Conservation (phyloP, 2,888 invertebrate genomes). For the Ophion ventricosus region DNA sequence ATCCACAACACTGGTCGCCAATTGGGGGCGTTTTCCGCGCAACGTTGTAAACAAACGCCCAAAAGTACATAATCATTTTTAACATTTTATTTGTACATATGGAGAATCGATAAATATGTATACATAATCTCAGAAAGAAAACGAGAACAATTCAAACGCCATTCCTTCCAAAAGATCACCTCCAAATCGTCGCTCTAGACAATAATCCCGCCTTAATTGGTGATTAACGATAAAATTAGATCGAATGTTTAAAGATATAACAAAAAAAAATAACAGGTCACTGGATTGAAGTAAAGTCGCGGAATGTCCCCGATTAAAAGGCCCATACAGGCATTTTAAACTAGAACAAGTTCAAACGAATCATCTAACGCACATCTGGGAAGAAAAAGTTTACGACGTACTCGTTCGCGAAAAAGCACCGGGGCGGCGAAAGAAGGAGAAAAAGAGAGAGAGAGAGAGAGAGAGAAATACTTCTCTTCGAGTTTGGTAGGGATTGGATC, state of each 20-base stretch:
- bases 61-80: too few species aligned
- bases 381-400: background rate
- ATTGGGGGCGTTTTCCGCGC: too few species aligned
- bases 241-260: background rate
- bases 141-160: too few species aligned
- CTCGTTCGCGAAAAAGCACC: background rate
- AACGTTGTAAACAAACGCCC: too few species aligned
- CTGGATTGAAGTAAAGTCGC: background rate
- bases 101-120: too few species aligned
- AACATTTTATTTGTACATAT: too few species aligned
- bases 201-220: too few species aligned
- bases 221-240: too few species aligned
- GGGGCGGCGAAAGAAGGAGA: background rate
- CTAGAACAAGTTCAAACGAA: background rate
- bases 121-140: too few species aligned
- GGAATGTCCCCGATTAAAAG: background rate
- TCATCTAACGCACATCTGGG: background rate
- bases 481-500: constrained; percentile 53
- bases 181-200: too few species aligned
- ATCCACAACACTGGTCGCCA: too few species aligned
- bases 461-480: constrained; percentile 4
- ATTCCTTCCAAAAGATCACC: too few species aligned
- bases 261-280: background rate
- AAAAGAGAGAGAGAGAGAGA: constrained; percentile 13
- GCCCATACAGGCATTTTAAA: background rate